Base-by-base conservation (phyloP, 2,888 invertebrate genomes). In the Odontocolon sp. region DNA sequence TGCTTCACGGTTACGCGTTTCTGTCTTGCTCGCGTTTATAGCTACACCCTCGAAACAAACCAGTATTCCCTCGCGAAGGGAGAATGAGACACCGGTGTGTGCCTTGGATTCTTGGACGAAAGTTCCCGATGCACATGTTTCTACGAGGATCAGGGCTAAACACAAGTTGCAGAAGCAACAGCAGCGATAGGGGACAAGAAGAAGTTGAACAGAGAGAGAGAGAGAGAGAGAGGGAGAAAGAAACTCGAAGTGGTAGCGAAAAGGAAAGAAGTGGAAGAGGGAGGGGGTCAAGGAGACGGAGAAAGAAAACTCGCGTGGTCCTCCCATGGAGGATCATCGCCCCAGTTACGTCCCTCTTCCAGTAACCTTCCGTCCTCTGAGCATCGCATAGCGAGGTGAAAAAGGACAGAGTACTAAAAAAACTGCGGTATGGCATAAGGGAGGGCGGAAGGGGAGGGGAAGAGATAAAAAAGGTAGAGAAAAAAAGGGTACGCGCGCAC, bases 291-390 rank as follows among this genome's bases (percentile, higher is more conserved):
- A 67, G 73, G 77, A 79, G 76, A 67, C 42, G 31, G 54, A 77
- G 74, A 70, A 61, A 47, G 66, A 81, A 78, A 80, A 42, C 67
- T 67, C 74, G 68, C 74, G 67, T 63, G 68, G 63, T 69, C 74
- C 74, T 74, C 54, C 74, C 57, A 68, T 50, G 64, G 57, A 86
- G 84, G 85, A 87, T 87, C 87, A 86, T 87, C 86, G 87, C 82
- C 86, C 86, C 83, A 86, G 86, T 87, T 86, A 85, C 86, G 85
- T 84, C 86, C 86, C 84, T 86, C 85, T 85, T 83, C 81, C 81
- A 82, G 84, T 80, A 85, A 85, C 81, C 81, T 83, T 83, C 82
- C 81, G 71, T 81, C 80, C 78, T 75, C 63, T 81, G 77, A 75
- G 73, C 79, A 50, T 57, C 70, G 66, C 47, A 59, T 47, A 76